Conservation (phyloP, 2,113 vertebrate genomes). For the Rutilus rutilus region DNA sequence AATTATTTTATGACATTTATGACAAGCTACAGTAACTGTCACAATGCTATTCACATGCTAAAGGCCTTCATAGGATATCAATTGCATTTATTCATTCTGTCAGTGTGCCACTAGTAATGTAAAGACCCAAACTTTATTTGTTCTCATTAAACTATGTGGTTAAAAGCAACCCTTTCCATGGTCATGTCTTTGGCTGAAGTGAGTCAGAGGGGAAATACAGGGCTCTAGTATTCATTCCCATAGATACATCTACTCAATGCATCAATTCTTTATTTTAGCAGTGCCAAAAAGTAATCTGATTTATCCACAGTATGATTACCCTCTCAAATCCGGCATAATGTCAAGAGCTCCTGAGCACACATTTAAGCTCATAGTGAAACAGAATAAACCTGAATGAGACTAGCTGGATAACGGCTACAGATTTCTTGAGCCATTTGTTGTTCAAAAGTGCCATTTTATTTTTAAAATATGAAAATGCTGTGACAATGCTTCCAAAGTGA, state of each 20-base stretch:
- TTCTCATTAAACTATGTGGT: slow-evolving; percentile 54
- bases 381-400: not conserved
- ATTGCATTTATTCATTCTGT: slow-evolving; percentile 60
- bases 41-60: not conserved
- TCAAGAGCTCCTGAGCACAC: slow-evolving; percentile 22
- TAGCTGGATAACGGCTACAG: not conserved
- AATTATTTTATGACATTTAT: not conserved
- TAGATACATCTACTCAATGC: not conserved
- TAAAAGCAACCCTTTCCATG: slow-evolving; percentile 16
- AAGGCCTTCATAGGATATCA: slow-evolving; percentile 3
- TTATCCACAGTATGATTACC: not conserved
- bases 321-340: not conserved
- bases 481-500: not conserved
- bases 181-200: slow-evolving; percentile 1
- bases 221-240: not conserved
- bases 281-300: not conserved
- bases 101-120: slow-evolving; percentile 32
- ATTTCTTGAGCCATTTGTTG: not conserved
- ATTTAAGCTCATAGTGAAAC: not conserved
- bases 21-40: not conserved
- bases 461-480: not conserved
- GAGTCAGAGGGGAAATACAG: not conserved
- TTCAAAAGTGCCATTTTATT: not conserved
- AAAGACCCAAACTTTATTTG: slow-evolving; percentile 51
- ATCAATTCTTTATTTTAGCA: not conserved